Evolutionary conservation across 2,113 vertebrate species (phyloP).

Genomic region (Gymnorhina tibicen): DNA sequence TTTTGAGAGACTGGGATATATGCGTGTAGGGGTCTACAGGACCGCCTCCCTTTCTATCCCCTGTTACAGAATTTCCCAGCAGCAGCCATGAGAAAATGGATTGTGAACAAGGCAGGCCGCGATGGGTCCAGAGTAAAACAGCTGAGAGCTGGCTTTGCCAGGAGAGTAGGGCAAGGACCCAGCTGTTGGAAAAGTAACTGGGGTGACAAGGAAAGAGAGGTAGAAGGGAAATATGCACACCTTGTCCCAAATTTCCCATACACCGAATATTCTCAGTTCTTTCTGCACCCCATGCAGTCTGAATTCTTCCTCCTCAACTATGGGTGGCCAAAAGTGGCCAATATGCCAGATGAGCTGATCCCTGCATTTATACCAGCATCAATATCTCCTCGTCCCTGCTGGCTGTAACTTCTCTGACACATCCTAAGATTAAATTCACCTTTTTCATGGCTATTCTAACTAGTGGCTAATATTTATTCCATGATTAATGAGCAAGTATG

Average conservation of each 20-base stretch:
- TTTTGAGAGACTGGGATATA: background rate
- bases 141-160: background rate
- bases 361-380: accelerated
- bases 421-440: background rate
- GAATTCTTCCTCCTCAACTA: background rate
- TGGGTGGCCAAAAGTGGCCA: background rate
- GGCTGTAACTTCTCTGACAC: background rate
- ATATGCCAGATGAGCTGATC: background rate
- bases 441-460: background rate
- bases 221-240: background rate
- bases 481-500: background rate
- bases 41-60: background rate
- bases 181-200: background rate
- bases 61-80: background rate
- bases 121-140: background rate
- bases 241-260: background rate
- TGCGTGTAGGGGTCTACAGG: background rate
- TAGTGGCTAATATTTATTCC: background rate
- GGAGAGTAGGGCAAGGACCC: background rate
- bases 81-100: background rate
- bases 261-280: background rate
- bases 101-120: background rate
- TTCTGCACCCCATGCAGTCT: background rate
- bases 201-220: background rate
- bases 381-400: background rate